Conservation (phyloP, 2,113 vertebrate genomes). For the Vicugna pacos region DNA sequence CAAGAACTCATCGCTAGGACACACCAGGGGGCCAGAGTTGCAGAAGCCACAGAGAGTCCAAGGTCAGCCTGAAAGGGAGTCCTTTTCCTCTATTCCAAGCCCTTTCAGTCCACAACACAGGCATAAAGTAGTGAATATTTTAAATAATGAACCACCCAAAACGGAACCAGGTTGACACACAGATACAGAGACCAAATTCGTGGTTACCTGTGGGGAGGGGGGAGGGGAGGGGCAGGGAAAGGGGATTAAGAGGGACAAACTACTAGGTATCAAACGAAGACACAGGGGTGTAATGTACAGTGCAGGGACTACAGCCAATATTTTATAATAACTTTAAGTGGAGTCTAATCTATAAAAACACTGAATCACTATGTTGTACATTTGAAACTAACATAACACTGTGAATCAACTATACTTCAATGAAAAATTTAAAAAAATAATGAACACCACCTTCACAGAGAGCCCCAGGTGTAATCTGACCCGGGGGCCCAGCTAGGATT, state of each 20-base stretch:
- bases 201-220: background rate
- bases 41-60: background rate
- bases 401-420: background rate
- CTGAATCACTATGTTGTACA: too few relatives aligned
- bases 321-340: background rate
- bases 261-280: background rate
- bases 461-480: too few relatives aligned
- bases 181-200: rapidly evolving
- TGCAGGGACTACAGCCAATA: background rate
- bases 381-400: background rate
- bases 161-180: background rate
- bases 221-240: background rate
- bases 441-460: background rate
- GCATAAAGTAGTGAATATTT: background rate
- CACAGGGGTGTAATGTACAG: background rate
- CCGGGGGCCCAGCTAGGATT: background rate
- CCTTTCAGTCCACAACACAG: background rate
- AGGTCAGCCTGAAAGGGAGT: rapidly evolving
- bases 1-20: background rate
- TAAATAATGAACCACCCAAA: background rate
- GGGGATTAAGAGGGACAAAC: background rate
- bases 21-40: background rate
- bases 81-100: background rate
- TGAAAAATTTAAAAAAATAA: background rate
- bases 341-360: rapidly evolving